Percentiles rank a stretch among this genome's conserved stretches.
Conservation (phyloP, 2,113 vertebrate species). For the Megaptera novaeangliae region DNA sequence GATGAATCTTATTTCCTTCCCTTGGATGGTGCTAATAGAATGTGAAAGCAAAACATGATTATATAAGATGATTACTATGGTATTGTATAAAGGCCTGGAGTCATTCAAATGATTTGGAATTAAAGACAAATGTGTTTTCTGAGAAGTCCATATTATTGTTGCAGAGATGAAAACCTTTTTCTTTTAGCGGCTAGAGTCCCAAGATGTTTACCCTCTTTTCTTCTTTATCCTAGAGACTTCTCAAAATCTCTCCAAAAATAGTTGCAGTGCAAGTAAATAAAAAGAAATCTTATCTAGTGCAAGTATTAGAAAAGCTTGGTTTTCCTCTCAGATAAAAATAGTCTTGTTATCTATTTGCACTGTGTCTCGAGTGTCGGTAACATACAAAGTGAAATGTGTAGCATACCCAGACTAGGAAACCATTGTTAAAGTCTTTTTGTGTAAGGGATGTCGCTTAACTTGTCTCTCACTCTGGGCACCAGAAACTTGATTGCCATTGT, state of each 20-base stretch:
- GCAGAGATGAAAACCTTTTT: slow-evolving; percentile 38
- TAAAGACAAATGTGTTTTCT: slow-evolving; percentile 57
- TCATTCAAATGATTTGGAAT: slow-evolving; percentile 44
- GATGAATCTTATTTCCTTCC: slow-evolving; percentile 67
- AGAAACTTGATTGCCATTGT: not conserved
- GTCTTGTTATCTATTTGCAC: not conserved
- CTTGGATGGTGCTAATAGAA: slow-evolving; percentile 66
- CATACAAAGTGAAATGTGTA: not conserved
- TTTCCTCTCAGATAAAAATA: not conserved
- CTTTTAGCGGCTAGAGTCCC: not conserved
- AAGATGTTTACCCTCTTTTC: not conserved
- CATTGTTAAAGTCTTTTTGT: not conserved
- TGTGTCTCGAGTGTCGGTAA: not conserved
- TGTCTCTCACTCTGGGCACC: not conserved
- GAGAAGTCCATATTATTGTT: slow-evolving; percentile 37
- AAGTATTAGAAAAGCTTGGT: slow-evolving; percentile 14
- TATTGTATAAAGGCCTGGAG: slow-evolving; percentile 30
- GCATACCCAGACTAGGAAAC: not conserved
- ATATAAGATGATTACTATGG: slow-evolving; percentile 43
- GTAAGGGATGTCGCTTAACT: not conserved
- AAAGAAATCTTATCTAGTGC: not conserved
- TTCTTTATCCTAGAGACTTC: slow-evolving; percentile 6
- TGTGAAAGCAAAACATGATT: slow-evolving; percentile 65
- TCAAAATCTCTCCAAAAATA: slow-evolving; percentile 34
- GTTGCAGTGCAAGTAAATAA: not conserved